A percentile compares a stretch with the other conserved stretches of the same genome.
phyloP scores from a whole-genome alignment of 2,113 vertebrate species.

The Pseudorectes ferrugineus region DNA sequence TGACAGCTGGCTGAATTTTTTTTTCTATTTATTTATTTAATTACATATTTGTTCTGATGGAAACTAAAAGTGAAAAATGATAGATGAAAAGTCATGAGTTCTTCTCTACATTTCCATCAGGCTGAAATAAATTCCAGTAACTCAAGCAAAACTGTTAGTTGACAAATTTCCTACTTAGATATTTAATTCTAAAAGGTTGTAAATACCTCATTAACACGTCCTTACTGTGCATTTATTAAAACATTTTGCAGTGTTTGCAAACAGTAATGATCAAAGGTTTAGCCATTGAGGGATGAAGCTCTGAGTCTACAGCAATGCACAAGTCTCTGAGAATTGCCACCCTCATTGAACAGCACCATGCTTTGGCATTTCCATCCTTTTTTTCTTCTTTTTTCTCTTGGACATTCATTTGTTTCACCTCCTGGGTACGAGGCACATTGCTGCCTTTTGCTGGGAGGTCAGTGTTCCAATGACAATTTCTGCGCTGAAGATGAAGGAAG shows the following conservation, averaged over 20 bases:
- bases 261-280: not conserved
- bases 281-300: not conserved
- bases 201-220: not conserved
- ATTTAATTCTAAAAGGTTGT: not conserved
- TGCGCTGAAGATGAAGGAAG: not conserved
- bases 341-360: not conserved
- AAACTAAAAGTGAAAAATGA: not conserved
- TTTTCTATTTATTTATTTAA: not conserved
- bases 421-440: not conserved
- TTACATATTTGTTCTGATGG: not conserved
- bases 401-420: not conserved
- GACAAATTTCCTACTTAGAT: not conserved
- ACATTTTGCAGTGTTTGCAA: not conserved
- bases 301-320: not conserved
- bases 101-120: not conserved
- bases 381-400: not conserved
- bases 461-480: not conserved
- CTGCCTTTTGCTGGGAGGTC: not conserved
- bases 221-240: not conserved
- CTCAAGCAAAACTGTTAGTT: not conserved
- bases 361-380: not conserved
- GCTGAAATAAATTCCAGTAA: not conserved
- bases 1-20: not conserved
- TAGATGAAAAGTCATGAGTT: not conserved
- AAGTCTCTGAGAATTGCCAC: not conserved